Conservation (phyloP, 2,888 invertebrate species). For the Aphidius colemani region DNA sequence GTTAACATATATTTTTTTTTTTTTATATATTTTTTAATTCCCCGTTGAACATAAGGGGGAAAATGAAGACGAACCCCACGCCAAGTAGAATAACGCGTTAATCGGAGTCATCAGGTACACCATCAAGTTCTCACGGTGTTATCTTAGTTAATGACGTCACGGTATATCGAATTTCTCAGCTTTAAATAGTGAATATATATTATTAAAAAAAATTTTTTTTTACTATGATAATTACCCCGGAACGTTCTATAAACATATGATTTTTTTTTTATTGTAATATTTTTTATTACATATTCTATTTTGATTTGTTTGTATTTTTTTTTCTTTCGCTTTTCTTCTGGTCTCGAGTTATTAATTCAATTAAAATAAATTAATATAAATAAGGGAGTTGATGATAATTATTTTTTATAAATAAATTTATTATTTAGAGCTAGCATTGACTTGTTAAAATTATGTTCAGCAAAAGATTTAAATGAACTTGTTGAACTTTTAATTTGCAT, state of each 20-base stretch:
- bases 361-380: too few relatives aligned
- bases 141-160: slow-evolving; percentile 40
- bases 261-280: slow-evolving; percentile 11
- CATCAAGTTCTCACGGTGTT: slow-evolving; percentile 38
- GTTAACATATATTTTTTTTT: slow-evolving; percentile 2
- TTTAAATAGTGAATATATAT: slow-evolving; percentile 30
- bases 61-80: slow-evolving; percentile 15
- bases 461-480: too few relatives aligned
- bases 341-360: neutral
- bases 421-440: too few relatives aligned
- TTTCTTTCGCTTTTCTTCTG: slow-evolving; percentile 13
- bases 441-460: too few relatives aligned
- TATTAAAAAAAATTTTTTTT: slow-evolving; percentile 12
- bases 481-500: too few relatives aligned
- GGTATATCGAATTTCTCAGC: slow-evolving; percentile 39
- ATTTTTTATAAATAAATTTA: too few relatives aligned
- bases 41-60: neutral
- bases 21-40: slow-evolving; percentile 1
- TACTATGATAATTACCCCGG: slow-evolving; percentile 27
- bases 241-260: slow-evolving; percentile 13
- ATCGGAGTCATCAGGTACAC: slow-evolving; percentile 27
- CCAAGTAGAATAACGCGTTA: slow-evolving; percentile 37
- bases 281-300: slow-evolving; percentile 21
- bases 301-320: slow-evolving; percentile 10
- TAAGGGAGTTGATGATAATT: too few relatives aligned